Conservation (phyloP, 2,797 vertebrate genomes). For the Artibeus jamaicensis region DNA sequence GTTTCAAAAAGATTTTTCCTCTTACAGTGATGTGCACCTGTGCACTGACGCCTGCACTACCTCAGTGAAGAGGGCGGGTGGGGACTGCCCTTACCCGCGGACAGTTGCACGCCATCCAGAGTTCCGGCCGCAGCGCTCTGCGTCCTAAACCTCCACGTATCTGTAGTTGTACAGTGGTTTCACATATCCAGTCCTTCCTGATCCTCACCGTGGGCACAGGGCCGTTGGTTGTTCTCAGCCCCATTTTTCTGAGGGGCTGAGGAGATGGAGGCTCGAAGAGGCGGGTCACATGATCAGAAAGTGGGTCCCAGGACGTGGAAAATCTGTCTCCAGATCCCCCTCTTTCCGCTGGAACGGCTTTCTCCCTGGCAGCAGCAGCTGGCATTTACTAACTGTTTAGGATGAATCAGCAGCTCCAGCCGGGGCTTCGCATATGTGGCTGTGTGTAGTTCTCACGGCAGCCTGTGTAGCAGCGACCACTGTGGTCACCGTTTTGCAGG, state of each 20-base stretch:
- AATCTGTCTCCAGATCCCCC: neutral
- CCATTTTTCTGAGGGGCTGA: neutral
- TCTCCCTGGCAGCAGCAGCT: neutral
- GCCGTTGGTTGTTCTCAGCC: neutral
- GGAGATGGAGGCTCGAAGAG: neutral
- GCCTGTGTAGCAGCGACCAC: neutral
- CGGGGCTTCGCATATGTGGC: neutral
- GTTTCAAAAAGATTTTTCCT: neutral
- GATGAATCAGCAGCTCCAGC: neutral
- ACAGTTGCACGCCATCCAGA: neutral
- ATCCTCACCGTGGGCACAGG: neutral
- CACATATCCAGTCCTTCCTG: neutral
- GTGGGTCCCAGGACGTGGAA: neutral
- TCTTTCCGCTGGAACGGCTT: neutral
- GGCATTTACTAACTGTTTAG: neutral
- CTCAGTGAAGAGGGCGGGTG: neutral
- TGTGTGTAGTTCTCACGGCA: neutral
- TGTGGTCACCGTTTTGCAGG: neutral
- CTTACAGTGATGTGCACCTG: neutral
- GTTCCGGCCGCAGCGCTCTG: neutral
- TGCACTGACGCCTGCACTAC: neutral
- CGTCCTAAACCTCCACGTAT: neutral
- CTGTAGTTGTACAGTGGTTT: neutral
- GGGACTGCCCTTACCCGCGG: neutral
- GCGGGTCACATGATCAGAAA: neutral